Evolutionary conservation across 2,797 vertebrate genomes (phyloP), one percentile per base, ranked within the genome.

Genomic region (Phaenicophaeus curvirostris): DNA sequence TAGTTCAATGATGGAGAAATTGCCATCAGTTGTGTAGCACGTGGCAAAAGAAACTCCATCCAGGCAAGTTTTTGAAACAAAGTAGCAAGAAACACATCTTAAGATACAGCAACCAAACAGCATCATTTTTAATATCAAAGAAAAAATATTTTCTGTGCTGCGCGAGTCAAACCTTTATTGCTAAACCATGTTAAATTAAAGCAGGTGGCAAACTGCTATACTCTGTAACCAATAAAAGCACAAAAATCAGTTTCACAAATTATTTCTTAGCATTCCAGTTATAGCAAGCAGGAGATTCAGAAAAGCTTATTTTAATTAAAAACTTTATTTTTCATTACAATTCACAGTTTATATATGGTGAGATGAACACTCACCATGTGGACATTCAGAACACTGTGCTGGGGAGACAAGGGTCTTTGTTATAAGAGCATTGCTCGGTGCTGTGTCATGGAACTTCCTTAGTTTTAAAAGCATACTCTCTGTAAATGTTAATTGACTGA

Each of bases 321-420:
- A 98, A 98, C 95, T 98, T 98, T 98, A 98, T 98, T 98, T 97
- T 95, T 97, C 97, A 93, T 92, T 98, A 97, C 97, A 97, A 97
- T 98, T 98, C 98, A 98, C 98, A 98, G 98, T 98, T 98, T 98
- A 94, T 98, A 96, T 97, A 97, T 16, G 96, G 95, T 92, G 95
- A 95, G 96, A 62, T 2, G 85, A 88, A 85, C 82, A 77, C 86
- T 95, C 74, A 96, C 98, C 97, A 97, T 96, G 93, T 84, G 95
- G 95, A 96, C 96, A 97, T 98, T 95, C 97, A 94, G 96, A 98
- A 97, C 96, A 97, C 95, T 97, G 97, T 97, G 97, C 95, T 86
- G 95, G 95, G 97, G 94, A 97, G 94, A 97, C 93, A 93, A 87
- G 93, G 96, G 93, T 96, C 96, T 97, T 97, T 93, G 96, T 96